Evolutionary conservation across 1,140 invertebrate genomes (phyloP), one percentile per base, ranked within the genome.

Genomic region (Solen grandis): DNA sequence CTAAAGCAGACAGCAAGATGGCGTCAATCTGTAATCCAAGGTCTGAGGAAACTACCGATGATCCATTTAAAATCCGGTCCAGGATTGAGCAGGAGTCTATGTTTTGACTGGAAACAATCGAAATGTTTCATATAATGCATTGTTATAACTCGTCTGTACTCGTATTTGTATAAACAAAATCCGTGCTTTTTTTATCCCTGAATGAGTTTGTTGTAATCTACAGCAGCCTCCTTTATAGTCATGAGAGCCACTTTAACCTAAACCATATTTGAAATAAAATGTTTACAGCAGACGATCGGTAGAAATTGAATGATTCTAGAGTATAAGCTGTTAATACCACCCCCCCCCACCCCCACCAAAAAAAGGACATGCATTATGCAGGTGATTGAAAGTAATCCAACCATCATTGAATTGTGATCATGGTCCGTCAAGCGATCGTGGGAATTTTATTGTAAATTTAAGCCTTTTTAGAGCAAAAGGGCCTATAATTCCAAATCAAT

Each of bases 51-150:
- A 75, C 36, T 22, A 75, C 25, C 0, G 72, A 75, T 16, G 57
- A 63, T 13, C 72, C 72, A 33, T 63, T 75, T 2, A 41, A n/a
- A n/a, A 75, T 63, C 1, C 38, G 36, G 16, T 41, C 38, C 59
- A 75, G 8, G 59, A 75, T 52, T n/a, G 36, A 50, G 38, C 72
- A 75, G 0, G 72, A 27, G 54, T 75, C 72, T 33, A 75, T 75
- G 41, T 75, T 63, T n/a, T 50, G 10, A 29, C 72, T 75, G 38
- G 5, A 62, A 75, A 35, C 41, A 41, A 0, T 62, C 1, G n/a
- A 2, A 29, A 25, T 62, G 31, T 1, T 2, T 2, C 2, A 2
- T 54, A 25, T 54, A 19, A 54, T 25, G 27, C 52, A 22, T 8
- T 25, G 52, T 1, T 19, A 52, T n/a, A 14, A 52, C 13, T 52